Evolutionary conservation across 2,888 invertebrate genomes (phyloP).

Genomic region (Dyspetes luteomarginatus): DNA sequence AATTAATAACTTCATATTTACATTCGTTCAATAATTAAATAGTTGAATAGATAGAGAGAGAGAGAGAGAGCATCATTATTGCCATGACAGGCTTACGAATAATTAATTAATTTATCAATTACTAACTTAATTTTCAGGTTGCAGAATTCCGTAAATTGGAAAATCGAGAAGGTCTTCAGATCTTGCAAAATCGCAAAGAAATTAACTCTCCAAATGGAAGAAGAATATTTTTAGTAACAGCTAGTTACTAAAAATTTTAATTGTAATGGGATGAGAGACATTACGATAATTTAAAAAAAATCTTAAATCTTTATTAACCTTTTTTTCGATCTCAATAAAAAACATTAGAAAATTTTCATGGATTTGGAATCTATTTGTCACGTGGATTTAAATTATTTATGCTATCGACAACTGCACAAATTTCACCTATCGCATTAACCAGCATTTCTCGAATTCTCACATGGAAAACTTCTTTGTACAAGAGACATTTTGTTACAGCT

Average conservation of each 20-base stretch:
- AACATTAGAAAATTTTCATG: no score
- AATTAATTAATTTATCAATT: slow-evolving; percentile 18
- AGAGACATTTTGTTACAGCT: slow-evolving; percentile 12
- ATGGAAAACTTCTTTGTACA: slow-evolving; percentile 72
- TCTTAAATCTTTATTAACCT: slow-evolving; percentile 10
- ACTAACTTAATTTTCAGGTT: slow-evolving; percentile 68
- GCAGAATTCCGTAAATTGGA: slow-evolving; percentile 74
- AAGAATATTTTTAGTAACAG: slow-evolving; percentile 69
- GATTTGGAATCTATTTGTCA: no score
- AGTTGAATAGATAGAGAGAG: slow-evolving; percentile 13
- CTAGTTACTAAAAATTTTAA: not conserved
- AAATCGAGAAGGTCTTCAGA: slow-evolving; percentile 60
- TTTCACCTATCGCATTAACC: slow-evolving; percentile 64
- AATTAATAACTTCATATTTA: not conserved
- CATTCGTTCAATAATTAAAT: not conserved
- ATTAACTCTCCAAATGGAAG: slow-evolving; percentile 67
- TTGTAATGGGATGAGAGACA: not conserved
- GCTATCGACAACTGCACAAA: slow-evolving; percentile 71
- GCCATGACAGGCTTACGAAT: no score
- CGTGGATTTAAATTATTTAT: slow-evolving; percentile 68
- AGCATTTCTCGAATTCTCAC: slow-evolving; percentile 70
- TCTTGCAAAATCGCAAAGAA: slow-evolving; percentile 69
- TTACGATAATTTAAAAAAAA: not conserved
- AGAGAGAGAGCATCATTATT: no score
- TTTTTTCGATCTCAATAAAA: no score